Conservation (phyloP, 2,797 vertebrate species). For the Xyrichtys novacula region DNA sequence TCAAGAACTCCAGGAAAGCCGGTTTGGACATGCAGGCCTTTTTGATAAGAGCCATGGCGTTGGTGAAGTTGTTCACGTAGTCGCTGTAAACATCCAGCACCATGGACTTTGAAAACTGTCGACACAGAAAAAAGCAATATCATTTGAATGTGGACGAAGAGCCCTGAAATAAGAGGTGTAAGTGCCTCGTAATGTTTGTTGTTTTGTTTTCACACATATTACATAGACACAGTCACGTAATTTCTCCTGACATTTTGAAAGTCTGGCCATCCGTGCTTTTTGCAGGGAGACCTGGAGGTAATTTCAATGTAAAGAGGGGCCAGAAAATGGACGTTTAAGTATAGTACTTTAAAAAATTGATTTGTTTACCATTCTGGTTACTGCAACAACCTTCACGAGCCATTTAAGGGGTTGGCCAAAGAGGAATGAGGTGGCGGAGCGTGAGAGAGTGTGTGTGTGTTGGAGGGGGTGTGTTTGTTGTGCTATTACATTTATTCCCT, state of each 20-base stretch:
- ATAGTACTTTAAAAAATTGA: slow-evolving; percentile 53
- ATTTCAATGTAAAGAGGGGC: slow-evolving; percentile 60
- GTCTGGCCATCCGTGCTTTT: slow-evolving; percentile 35
- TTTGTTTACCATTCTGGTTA: slow-evolving; percentile 72
- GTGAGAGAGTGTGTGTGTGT: slow-evolving; percentile 1
- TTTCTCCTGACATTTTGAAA: slow-evolving; percentile 53
- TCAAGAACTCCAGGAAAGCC: slow-evolving; percentile 94
- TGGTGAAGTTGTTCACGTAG: slow-evolving; percentile 97
- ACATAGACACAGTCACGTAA: slow-evolving; percentile 27
- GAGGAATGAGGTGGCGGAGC: slow-evolving; percentile 39
- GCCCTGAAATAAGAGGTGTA: slow-evolving; percentile 5
- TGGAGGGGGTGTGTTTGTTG: slow-evolving; percentile 21
- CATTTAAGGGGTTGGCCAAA: slow-evolving; percentile 67
- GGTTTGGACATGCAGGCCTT: slow-evolving; percentile 96
- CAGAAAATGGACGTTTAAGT: slow-evolving; percentile 68
- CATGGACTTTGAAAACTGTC: slow-evolving; percentile 97
- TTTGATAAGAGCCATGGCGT: slow-evolving; percentile 95
- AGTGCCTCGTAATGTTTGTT: slow-evolving; percentile 19
- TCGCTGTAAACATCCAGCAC: slow-evolving; percentile 96
- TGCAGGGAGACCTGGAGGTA: slow-evolving; percentile 30
- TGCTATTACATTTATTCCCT: slow-evolving; percentile 60
- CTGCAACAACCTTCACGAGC: slow-evolving; percentile 70
- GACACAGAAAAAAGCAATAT: slow-evolving; percentile 33
- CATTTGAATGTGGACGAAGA: slow-evolving; percentile 33
- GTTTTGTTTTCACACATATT: slow-evolving; percentile 31